These are phyloP conservation scores for Epinotia nisella DNA, from an alignment of 2,888 invertebrate species.

Conservation along the genomic window DNA sequence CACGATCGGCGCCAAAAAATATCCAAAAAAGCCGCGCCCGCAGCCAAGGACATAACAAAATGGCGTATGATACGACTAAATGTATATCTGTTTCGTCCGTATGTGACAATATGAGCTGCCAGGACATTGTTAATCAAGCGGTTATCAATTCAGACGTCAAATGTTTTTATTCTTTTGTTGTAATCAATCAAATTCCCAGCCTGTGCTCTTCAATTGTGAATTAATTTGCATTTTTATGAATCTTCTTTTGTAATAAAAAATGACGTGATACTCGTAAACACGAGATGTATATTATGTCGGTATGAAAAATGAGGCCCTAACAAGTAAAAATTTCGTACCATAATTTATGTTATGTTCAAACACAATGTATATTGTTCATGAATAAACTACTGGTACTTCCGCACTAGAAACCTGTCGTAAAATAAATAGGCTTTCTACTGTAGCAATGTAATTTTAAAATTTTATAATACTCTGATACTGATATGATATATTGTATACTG, in stretches of 20 bases:
- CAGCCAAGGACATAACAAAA: background rate
- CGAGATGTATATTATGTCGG: background rate
- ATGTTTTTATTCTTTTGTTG: constrained; percentile 25
- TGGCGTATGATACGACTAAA: constrained; percentile 1
- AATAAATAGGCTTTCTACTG: too few relatives aligned
- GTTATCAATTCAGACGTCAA: constrained; percentile 42
- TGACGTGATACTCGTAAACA: background rate
- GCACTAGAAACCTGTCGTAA: too few relatives aligned
- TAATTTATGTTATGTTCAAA: too few relatives aligned
- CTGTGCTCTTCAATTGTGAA: constrained; percentile 18
- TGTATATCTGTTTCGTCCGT: constrained; percentile 41
- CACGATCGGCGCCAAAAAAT: constrained; percentile 56
- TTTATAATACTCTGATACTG: too few relatives aligned
- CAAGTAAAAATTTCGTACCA: too few relatives aligned
- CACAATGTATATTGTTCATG: too few relatives aligned
- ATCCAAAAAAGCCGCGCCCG: constrained; percentile 51
- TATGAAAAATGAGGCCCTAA: background rate
- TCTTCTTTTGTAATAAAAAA: constrained; percentile 1
- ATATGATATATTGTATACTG: too few relatives aligned
- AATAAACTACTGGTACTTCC: too few relatives aligned
- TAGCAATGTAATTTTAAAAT: too few relatives aligned
- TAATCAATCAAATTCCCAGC: constrained; percentile 35
- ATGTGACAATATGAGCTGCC: constrained; percentile 34
- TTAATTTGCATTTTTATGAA: constrained; percentile 15
- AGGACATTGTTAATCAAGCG: constrained; percentile 44